Conservation (phyloP, 2,113 vertebrate genomes). For the Pontoporia blainvillei region DNA sequence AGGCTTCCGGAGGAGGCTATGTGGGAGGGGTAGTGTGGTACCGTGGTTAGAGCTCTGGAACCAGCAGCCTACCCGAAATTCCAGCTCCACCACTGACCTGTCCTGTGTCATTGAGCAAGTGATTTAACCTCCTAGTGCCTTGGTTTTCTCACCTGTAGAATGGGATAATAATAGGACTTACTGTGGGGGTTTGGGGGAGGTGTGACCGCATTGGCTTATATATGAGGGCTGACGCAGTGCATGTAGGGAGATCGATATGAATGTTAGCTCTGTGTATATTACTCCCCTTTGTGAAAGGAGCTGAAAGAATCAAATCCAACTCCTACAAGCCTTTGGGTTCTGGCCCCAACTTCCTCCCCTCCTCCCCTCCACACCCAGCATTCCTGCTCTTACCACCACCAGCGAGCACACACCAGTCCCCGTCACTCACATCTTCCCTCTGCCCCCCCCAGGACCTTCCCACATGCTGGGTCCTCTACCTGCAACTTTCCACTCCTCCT, state of each 20-base stretch:
- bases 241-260: not conserved
- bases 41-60: not conserved
- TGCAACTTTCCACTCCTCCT: not conserved
- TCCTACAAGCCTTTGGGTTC: not conserved
- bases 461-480: not conserved
- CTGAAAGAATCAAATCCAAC: not conserved
- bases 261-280: not conserved
- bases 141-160: not conserved
- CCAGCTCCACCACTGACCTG: not conserved
- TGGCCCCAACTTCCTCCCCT: no score
- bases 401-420: not conserved
- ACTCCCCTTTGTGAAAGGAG: not conserved
- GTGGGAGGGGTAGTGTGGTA: not conserved
- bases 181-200: not conserved
- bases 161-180: not conserved
- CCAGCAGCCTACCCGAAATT: not conserved
- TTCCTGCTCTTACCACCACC: not conserved
- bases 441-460: not conserved
- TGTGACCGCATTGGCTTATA: not conserved
- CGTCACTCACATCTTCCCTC: not conserved
- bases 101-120: not conserved
- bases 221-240: not conserved
- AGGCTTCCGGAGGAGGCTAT: not conserved
- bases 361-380: fast-evolving
- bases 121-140: not conserved